phyloP scores from a whole-genome alignment of 1,140 invertebrate genomes.

The Drosophila gunungcola region DNA sequence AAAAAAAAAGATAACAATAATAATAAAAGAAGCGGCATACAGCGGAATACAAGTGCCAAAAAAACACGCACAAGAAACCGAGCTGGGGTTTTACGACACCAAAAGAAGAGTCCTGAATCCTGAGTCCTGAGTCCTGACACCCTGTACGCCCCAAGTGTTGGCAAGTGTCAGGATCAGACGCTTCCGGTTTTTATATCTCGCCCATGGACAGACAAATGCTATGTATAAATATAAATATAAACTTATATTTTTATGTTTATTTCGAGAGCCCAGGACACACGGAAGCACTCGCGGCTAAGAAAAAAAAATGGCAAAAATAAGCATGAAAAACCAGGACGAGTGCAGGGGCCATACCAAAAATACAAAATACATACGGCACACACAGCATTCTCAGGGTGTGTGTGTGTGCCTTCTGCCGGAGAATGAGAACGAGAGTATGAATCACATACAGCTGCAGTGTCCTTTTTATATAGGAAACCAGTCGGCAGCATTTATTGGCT shows the following conservation, averaged over 20 bases:
- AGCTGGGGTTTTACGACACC: constrained; percentile 65
- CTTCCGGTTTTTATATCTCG: constrained; percentile 76
- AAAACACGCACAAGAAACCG: constrained; percentile 35
- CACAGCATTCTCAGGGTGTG: constrained; percentile 53
- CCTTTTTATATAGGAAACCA: constrained; percentile 64
- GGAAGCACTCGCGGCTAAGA: constrained; percentile 31
- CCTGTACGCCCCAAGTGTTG: constrained; percentile 75
- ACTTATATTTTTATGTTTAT: constrained; percentile 79
- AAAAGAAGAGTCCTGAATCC: constrained; percentile 30
- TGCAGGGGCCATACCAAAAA: constrained; percentile 56
- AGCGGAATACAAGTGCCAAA: constrained; percentile 66
- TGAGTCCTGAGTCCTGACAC: constrained; percentile 37
- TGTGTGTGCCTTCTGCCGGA: constrained; percentile 23
- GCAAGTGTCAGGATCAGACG: constrained; percentile 79
- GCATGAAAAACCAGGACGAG: constrained; percentile 29
- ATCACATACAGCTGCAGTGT: constrained; percentile 71
- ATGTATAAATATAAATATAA: constrained; percentile 83
- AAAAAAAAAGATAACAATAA: constrained; percentile 79
- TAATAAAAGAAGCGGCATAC: constrained; percentile 73
- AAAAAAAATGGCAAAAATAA: constrained; percentile 8
- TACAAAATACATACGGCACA: constrained; percentile 55
- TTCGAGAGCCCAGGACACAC: constrained; percentile 57
- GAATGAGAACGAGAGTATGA: constrained; percentile 38
- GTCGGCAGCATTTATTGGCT: constrained; percentile 81
- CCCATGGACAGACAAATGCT: constrained; percentile 65